Conservation (phyloP, 2,113 vertebrate genomes). For the Phodopus roborovskii region DNA sequence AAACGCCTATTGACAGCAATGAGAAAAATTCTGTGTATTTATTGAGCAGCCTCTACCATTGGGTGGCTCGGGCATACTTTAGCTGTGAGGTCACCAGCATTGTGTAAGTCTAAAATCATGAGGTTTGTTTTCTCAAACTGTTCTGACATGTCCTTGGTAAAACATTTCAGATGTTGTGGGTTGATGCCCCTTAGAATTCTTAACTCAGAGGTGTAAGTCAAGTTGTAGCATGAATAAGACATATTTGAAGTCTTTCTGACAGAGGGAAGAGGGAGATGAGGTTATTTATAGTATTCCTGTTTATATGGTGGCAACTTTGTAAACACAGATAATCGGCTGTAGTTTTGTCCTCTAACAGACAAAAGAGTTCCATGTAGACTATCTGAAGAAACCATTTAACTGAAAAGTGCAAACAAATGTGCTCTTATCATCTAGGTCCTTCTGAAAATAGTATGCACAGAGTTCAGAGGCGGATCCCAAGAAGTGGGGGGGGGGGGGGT, state of each 20-base stretch:
- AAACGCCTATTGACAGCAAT: constrained; percentile 82
- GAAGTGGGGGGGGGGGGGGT: not conserved
- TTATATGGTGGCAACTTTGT: constrained; percentile 49
- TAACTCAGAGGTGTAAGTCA: constrained; percentile 85
- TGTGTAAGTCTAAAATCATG: constrained; percentile 83
- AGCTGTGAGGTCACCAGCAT: constrained; percentile 79
- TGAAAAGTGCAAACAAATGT: constrained; percentile 29
- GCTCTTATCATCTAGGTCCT: not conserved
- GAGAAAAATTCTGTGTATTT: constrained; percentile 82
- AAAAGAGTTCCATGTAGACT: constrained; percentile 66
- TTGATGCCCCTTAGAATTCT: constrained; percentile 83
- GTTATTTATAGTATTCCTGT: constrained; percentile 78
- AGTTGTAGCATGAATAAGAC: constrained; percentile 82
- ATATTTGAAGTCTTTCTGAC: constrained; percentile 80
- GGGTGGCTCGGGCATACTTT: constrained; percentile 82
- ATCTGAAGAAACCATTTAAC: constrained; percentile 33
- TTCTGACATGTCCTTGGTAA: constrained; percentile 86
- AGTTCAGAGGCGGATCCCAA: not conserved
- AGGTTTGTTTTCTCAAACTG: constrained; percentile 80
- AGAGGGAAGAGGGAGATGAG: constrained; percentile 76
- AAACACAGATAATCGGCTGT: constrained; percentile 56
- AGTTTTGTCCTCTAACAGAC: constrained; percentile 62
- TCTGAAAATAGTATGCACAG: constrained; percentile 26
- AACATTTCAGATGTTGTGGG: constrained; percentile 80
- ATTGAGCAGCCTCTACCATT: constrained; percentile 80